Evolutionary conservation across 1,140 invertebrate species (phyloP).

Genomic region (Amyelois transitella): DNA sequence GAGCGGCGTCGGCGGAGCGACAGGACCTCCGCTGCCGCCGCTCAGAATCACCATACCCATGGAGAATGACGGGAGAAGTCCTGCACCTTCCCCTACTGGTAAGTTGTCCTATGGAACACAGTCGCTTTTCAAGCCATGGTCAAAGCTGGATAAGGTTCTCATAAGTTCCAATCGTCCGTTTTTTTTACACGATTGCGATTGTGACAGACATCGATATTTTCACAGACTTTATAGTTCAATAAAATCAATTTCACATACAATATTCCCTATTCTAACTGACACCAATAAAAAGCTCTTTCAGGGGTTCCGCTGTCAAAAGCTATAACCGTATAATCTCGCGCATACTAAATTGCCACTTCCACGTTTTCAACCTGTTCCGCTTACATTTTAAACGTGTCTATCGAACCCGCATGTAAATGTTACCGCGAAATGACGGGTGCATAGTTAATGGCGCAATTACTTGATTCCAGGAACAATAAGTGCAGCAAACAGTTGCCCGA

Average conservation of each 20-base stretch:
- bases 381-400: not conserved
- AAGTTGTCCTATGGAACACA: too few relatives aligned
- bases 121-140: too few relatives aligned
- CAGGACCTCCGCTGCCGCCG: conserved; percentile 77
- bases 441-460: not conserved
- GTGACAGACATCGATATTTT: too few relatives aligned
- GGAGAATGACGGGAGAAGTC: conserved; percentile 86
- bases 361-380: not conserved
- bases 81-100: conserved; percentile 93
- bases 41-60: conserved; percentile 92
- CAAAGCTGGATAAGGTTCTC: too few relatives aligned
- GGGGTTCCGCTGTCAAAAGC: too few relatives aligned
- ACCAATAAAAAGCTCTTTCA: too few relatives aligned
- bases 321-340: too few relatives aligned
- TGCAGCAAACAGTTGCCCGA: conserved; percentile 96
- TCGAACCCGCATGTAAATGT: not conserved
- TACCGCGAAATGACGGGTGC: not conserved
- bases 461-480: conserved; percentile 83
- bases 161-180: too few relatives aligned
- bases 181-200: too few relatives aligned
- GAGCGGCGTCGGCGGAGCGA: conserved; percentile 52
- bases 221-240: too few relatives aligned
- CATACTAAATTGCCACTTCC: not conserved
- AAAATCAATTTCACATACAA: too few relatives aligned
- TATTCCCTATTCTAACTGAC: too few relatives aligned